A percentile compares a stretch with the other conserved stretches of the same genome.
phyloP scores from a whole-genome alignment of 2,888 invertebrate species.

The Eutolmus rufibarbis region DNA sequence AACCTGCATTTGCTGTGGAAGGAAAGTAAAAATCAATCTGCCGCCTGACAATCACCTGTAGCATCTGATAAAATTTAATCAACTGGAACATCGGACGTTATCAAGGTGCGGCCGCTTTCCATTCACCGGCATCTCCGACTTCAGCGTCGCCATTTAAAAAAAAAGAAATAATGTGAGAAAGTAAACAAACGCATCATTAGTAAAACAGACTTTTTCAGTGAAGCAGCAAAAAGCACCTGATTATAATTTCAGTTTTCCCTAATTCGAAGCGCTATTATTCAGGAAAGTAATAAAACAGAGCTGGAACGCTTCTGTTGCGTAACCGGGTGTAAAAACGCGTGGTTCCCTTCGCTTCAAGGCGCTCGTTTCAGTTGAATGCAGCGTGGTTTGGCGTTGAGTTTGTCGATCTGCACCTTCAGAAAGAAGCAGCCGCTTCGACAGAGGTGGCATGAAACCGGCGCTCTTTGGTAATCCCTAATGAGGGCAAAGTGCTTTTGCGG shows the following conservation, averaged over 20 bases:
- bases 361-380: neutral
- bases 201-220: neutral
- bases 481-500: neutral
- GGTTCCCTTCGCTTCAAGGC: neutral
- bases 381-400: neutral
- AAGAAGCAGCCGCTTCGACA: neutral
- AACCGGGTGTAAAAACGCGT: neutral
- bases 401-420: neutral
- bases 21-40: neutral
- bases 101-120: neutral
- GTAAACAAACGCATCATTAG: neutral
- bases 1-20: neutral
- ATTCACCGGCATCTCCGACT: neutral
- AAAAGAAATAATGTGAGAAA: neutral
- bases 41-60: neutral
- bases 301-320: neutral
- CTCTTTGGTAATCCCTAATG: neutral
- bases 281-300: neutral
- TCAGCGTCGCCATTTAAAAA: neutral
- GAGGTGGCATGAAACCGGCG: neutral
- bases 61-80: conserved; percentile 24
- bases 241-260: neutral
- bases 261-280: neutral
- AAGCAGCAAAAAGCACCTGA: neutral
- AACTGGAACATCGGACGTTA: conserved; percentile 12